phyloP scores from a whole-genome alignment of 2,888 invertebrate species.

The Merodon equestris region DNA sequence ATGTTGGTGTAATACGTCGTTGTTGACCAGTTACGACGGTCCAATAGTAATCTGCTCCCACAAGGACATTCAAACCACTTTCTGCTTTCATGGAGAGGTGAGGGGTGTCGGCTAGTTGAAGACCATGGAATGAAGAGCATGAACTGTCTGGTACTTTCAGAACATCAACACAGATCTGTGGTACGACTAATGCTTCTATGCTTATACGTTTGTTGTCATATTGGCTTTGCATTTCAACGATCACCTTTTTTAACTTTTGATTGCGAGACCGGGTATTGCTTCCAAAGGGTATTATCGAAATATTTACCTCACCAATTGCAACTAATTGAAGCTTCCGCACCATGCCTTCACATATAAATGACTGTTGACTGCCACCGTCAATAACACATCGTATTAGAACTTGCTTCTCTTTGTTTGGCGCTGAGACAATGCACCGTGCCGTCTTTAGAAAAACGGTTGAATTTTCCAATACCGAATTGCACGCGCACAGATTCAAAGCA shows the following conservation, averaged over 20 bases:
- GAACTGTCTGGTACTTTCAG: slow-evolving; percentile 5
- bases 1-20: too few species aligned
- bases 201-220: neutral
- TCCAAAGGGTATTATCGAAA: neutral
- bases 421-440: neutral
- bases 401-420: neutral
- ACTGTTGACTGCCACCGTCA: slow-evolving; percentile 17
- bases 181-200: slow-evolving; percentile 12
- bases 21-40: too few species aligned
- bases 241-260: neutral
- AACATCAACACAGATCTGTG: slow-evolving; percentile 20
- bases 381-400: slow-evolving; percentile 13
- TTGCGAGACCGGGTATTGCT: neutral
- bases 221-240: neutral
- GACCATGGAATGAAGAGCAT: slow-evolving; percentile 4
- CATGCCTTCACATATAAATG: slow-evolving; percentile 6
- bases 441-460: neutral
- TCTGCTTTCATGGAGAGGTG: slow-evolving; percentile 7
- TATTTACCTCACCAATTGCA: neutral
- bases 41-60: slow-evolving; percentile 14
- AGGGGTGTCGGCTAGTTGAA: slow-evolving; percentile 9
- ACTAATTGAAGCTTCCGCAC: neutral
- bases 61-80: slow-evolving; percentile 5
- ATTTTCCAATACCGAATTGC: neutral
- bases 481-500: neutral